Evolutionary conservation across 2,113 vertebrate genomes (phyloP).

Genomic region (Thinocorus orbignyianus): DNA sequence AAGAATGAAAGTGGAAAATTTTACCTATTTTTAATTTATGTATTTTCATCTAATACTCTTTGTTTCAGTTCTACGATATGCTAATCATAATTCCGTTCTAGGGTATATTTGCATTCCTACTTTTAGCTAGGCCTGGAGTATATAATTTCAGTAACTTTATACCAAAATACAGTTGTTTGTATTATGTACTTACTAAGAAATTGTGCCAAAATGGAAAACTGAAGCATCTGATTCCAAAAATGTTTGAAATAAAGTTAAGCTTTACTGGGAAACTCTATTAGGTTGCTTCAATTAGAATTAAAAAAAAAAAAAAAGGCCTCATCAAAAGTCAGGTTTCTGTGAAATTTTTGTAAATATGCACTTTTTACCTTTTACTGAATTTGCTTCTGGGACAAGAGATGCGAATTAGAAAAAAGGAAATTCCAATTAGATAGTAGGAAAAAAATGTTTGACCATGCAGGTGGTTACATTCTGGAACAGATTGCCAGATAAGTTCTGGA

Average conservation of each 20-base stretch:
- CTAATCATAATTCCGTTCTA: not conserved
- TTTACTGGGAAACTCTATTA: not conserved
- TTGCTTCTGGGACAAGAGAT: not conserved
- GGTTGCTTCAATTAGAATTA: not conserved
- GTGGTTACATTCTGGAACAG: not conserved
- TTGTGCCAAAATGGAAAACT: not conserved
- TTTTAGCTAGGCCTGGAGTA: not conserved
- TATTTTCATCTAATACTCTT: not conserved
- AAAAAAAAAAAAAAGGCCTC: not conserved
- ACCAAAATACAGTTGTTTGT: not conserved
- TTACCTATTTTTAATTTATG: not conserved
- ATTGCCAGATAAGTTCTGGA: not conserved
- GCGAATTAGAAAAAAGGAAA: not conserved
- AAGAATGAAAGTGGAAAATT: not conserved
- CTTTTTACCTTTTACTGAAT: not conserved
- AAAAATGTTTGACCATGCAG: not conserved
- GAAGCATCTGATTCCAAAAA: not conserved
- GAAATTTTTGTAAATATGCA: not conserved
- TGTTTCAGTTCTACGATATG: not conserved
- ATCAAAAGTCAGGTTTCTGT: not conserved
- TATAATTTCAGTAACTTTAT: not conserved
- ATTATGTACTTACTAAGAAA: not conserved
- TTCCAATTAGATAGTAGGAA: not conserved
- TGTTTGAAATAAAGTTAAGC: not conserved
- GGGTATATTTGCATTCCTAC: not conserved